These are phyloP conservation scores for Chymomyza amoena DNA, from an alignment of 2,888 invertebrate species.

Conservation along the genomic window DNA sequence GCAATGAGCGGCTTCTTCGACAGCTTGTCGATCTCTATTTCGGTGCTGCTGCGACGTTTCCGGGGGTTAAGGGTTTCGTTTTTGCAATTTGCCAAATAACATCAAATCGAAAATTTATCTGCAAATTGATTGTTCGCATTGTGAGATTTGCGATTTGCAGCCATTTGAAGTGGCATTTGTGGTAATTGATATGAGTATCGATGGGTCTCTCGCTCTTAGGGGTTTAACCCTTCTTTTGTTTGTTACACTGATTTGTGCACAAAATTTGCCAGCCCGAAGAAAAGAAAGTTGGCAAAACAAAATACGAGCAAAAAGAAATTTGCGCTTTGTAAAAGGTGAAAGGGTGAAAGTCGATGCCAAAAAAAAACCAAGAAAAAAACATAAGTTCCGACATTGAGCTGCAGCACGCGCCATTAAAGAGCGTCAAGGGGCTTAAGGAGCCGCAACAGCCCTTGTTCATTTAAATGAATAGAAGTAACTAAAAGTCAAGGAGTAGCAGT, in stretches of 20 bases:
- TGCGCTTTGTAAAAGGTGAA: slow-evolving; percentile 13
- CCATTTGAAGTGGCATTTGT: slow-evolving; percentile 67
- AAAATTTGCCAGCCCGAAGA: slow-evolving; percentile 45
- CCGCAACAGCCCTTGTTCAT: not conserved
- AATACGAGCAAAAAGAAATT: not conserved
- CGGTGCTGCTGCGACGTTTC: slow-evolving; percentile 1
- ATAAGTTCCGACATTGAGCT: not conserved
- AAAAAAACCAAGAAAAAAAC: not conserved
- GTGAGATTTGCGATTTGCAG: slow-evolving; percentile 44
- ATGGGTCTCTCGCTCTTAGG: not conserved
- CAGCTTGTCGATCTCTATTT: not conserved
- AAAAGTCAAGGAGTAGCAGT: not conserved
- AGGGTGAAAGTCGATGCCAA: slow-evolving; percentile 14
- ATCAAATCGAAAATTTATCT: slow-evolving; percentile 6
- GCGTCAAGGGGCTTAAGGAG: not conserved
- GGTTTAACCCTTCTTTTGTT: slow-evolving; percentile 11
- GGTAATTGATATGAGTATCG: slow-evolving; percentile 59
- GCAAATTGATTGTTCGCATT: slow-evolving; percentile 57
- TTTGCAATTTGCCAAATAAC: slow-evolving; percentile 61
- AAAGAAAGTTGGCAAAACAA: slow-evolving; percentile 60
- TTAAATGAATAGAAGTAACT: not conserved
- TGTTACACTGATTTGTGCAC: slow-evolving; percentile 38
- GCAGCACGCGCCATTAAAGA: not conserved
- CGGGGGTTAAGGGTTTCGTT: slow-evolving; percentile 8
- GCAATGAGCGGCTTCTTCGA: not conserved